Evolutionary conservation across 2,113 vertebrate species (phyloP).

Genomic region (Zingel zingel): DNA sequence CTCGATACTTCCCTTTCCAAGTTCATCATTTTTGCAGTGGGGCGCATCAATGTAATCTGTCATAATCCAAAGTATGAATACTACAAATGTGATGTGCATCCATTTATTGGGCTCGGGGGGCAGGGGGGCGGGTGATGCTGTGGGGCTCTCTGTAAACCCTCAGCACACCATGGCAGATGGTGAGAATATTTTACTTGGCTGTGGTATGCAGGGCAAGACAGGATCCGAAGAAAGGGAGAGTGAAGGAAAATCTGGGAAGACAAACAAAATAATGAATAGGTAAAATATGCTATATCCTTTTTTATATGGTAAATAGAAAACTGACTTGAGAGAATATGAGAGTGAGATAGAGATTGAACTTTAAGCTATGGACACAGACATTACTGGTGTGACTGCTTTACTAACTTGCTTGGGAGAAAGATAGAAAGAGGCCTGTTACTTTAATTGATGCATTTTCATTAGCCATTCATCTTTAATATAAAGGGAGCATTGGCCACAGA

Average conservation of each 20-base stretch:
- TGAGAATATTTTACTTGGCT: slow-evolving; percentile 62
- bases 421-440: neutral
- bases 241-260: slow-evolving; percentile 1
- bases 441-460: slow-evolving; percentile 27
- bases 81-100: neutral
- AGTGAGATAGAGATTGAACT: neutral
- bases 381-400: slow-evolving; percentile 7
- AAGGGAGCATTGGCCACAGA: neutral
- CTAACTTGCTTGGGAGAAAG: neutral
- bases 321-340: neutral
- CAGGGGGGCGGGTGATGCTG: neutral
- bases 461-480: slow-evolving; percentile 5
- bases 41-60: neutral
- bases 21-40: neutral
- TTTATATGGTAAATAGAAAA: neutral
- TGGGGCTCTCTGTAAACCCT: slow-evolving; percentile 35
- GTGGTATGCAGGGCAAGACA: neutral
- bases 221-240: neutral
- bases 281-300: neutral
- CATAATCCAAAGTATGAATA: neutral
- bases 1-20: neutral
- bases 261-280: slow-evolving; percentile 28
- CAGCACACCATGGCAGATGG: slow-evolving; percentile 42
- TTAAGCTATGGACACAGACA: neutral
- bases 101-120: neutral